Conservation (phyloP, 2,888 invertebrate species). For the Pedicia rivosa region DNA sequence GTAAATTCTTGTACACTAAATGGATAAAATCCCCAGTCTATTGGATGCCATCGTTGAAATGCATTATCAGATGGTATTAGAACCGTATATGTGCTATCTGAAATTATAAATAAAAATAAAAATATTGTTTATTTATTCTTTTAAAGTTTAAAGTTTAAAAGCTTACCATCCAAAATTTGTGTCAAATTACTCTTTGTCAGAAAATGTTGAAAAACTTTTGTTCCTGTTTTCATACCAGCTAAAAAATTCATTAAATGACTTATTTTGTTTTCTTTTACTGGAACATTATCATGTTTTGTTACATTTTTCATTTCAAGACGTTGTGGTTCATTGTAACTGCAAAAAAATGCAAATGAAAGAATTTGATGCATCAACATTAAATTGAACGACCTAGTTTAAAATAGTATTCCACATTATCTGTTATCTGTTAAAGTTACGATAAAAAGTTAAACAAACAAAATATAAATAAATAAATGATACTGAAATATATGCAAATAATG, state of each 20-base stretch:
- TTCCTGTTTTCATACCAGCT: constrained; percentile 42
- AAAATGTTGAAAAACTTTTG: constrained; percentile 46
- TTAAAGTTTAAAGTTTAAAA: constrained; percentile 2
- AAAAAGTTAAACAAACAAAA: too few species aligned
- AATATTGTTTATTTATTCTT: too few species aligned
- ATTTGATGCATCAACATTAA: too few species aligned
- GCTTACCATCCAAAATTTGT: constrained; percentile 36
- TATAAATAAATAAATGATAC: too few species aligned
- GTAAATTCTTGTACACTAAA: constrained; percentile 49
- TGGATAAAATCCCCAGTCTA: constrained; percentile 53
- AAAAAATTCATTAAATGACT: constrained; percentile 33
- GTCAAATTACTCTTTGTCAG: constrained; percentile 43
- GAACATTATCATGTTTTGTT: constrained; percentile 22
- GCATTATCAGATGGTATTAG: constrained; percentile 47
- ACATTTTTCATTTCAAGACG: constrained; percentile 26
- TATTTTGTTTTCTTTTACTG: constrained; percentile 14
- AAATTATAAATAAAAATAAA: constrained; percentile 2
- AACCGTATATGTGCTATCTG: constrained; percentile 37
- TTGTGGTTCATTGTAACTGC: constrained; percentile 29
- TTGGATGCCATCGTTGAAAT: constrained; percentile 50
- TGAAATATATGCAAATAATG: too few species aligned
- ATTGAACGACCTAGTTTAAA: too few species aligned
- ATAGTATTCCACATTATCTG: too few species aligned
- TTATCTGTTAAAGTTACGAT: too few species aligned
- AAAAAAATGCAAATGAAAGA: too few species aligned